phyloP scores from a whole-genome alignment of 2,113 vertebrate genomes.

The Upupa epops region DNA sequence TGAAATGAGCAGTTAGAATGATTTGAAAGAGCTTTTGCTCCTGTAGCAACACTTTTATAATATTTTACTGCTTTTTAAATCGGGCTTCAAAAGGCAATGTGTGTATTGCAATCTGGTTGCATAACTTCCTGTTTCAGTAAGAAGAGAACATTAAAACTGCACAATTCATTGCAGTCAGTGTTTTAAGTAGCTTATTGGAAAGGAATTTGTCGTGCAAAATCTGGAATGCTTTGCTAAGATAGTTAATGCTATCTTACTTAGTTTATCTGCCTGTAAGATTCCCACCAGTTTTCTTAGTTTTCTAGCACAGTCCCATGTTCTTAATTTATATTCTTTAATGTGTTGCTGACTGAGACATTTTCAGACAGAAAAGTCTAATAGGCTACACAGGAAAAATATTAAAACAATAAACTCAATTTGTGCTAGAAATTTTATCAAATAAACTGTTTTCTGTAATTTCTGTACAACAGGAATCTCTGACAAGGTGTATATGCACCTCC shows the following conservation, averaged over 20 bases:
- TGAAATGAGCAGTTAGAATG: not conserved
- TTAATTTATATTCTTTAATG: not conserved
- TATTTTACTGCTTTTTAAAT: not conserved
- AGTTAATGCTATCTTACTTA: constrained; percentile 10
- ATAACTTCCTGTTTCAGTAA: not conserved
- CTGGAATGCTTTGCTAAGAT: constrained; percentile 1
- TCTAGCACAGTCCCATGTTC: not conserved
- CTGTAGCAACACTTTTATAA: not conserved
- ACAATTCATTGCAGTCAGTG: not conserved
- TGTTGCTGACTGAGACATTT: not conserved
- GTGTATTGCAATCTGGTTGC: not conserved
- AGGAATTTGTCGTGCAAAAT: constrained; percentile 21
- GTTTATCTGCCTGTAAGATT: not conserved
- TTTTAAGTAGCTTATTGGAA: constrained; percentile 20
- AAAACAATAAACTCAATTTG: not conserved
- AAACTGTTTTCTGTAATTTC: not conserved
- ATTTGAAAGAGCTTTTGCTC: not conserved
- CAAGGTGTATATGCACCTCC: not conserved
- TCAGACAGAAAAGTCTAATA: not conserved
- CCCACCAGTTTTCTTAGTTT: not conserved
- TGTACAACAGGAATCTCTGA: not conserved
- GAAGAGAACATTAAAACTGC: constrained; percentile 2
- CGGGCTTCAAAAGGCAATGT: not conserved
- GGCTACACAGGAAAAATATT: not conserved
- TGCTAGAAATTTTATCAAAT: not conserved